A percentile compares a stretch with the other conserved stretches of the same genome.
Conservation (phyloP, 2,797 vertebrate genomes). For the Sebastes nivosus region DNA sequence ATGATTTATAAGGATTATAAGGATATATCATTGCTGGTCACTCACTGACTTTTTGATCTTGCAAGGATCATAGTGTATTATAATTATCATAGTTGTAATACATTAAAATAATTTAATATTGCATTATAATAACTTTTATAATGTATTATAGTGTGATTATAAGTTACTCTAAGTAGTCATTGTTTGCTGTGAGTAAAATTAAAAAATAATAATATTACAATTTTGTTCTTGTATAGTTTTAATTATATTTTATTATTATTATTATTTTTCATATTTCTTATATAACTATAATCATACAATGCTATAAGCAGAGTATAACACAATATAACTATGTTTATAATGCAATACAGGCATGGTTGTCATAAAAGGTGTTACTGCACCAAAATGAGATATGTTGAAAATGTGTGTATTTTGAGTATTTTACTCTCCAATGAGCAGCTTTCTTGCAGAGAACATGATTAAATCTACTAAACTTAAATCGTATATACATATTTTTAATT, state of each 20-base stretch:
- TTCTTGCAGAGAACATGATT: not conserved
- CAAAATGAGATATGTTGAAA: not conserved
- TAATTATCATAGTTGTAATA: not conserved
- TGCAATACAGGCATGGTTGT: not conserved
- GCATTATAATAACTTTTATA: not conserved
- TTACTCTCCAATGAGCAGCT: not conserved
- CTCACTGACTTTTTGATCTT: not conserved
- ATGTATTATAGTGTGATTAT: not conserved
- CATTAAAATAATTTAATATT: not conserved
- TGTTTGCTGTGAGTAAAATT: not conserved
- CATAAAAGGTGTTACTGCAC: no score
- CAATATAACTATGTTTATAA: not conserved
- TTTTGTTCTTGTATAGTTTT: not conserved
- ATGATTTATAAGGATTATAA: not conserved
- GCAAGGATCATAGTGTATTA: not conserved
- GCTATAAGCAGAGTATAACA: not conserved
- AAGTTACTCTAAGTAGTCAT: not conserved
- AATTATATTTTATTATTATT: no score
- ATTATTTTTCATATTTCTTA: no score
- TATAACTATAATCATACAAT: not conserved
- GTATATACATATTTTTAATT: not conserved
- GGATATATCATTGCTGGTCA: not conserved
- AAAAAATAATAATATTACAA: no score
- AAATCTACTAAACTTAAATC: not conserved
- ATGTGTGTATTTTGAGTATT: not conserved